These are phyloP conservation scores for Genyomyrus donnyi DNA, from an alignment of 2,113 vertebrate species.

Conservation along the genomic window DNA sequence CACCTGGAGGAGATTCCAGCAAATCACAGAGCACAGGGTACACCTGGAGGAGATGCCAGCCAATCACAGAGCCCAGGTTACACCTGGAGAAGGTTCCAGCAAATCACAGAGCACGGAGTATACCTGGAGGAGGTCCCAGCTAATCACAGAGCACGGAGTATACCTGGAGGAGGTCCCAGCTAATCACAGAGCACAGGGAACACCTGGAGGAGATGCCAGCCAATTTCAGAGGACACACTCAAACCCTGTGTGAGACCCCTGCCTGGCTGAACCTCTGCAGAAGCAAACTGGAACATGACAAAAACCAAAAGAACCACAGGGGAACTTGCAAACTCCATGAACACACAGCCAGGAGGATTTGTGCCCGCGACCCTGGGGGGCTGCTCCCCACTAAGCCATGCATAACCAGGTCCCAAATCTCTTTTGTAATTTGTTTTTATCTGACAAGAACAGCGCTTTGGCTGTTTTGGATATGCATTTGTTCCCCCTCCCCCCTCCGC, in stretches of 20 bases:
- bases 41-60: background rate
- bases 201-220: background rate
- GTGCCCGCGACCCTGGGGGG: background rate
- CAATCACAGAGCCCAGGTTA: too few species aligned
- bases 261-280: background rate
- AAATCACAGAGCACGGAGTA: background rate
- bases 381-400: background rate
- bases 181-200: too few species aligned
- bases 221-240: background rate
- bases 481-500: too few species aligned
- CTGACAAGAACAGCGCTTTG: background rate
- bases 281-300: background rate
- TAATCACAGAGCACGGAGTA: background rate
- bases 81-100: too few species aligned
- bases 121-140: background rate
- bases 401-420: background rate
- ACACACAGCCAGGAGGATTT: background rate
- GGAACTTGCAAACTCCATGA: background rate
- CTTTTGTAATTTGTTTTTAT: slow-evolving; percentile 11
- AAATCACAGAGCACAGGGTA: too few species aligned
- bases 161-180: background rate
- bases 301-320: background rate
- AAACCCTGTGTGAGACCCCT: background rate
- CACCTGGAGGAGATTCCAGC: background rate
- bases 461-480: background rate